Evolutionary conservation across 2,888 invertebrate species (phyloP).

Genomic region (Halictus quadricinctus): DNA sequence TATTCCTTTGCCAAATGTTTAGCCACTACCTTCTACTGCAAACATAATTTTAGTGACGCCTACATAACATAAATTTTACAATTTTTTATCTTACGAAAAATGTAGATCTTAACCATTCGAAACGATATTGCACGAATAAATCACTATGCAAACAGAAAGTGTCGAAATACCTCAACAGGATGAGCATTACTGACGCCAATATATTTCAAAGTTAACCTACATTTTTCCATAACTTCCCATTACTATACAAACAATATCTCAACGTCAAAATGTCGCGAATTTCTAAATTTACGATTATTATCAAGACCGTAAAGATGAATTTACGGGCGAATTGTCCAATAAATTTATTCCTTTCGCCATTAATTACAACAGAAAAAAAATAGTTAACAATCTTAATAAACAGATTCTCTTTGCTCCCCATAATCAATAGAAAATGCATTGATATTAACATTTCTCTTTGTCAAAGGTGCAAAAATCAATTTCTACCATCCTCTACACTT

Average conservation of each 20-base stretch:
- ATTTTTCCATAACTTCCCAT: not conserved
- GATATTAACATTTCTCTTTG: not conserved
- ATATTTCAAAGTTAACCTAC: not conserved
- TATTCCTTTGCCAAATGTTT: no score
- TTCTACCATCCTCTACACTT: not conserved
- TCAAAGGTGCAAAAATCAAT: not conserved
- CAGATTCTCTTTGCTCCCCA: not conserved
- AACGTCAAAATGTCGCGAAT: not conserved
- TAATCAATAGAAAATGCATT: not conserved
- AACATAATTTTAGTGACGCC: no score
- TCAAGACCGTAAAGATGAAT: not conserved
- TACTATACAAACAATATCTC: not conserved
- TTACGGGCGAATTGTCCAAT: not conserved
- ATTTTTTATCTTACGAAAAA: not conserved
- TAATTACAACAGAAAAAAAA: not conserved
- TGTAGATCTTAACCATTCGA: no score
- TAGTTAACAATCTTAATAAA: not conserved
- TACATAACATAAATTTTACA: not conserved
- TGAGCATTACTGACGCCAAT: not conserved
- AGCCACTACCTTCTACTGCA: no score
- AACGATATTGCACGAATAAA: not conserved
- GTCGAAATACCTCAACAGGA: not conserved
- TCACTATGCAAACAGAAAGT: not conserved
- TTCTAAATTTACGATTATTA: not conserved
- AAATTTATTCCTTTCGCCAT: not conserved